phyloP scores from a whole-genome alignment of 2,888 invertebrate genomes.

The Elysia crispata region DNA sequence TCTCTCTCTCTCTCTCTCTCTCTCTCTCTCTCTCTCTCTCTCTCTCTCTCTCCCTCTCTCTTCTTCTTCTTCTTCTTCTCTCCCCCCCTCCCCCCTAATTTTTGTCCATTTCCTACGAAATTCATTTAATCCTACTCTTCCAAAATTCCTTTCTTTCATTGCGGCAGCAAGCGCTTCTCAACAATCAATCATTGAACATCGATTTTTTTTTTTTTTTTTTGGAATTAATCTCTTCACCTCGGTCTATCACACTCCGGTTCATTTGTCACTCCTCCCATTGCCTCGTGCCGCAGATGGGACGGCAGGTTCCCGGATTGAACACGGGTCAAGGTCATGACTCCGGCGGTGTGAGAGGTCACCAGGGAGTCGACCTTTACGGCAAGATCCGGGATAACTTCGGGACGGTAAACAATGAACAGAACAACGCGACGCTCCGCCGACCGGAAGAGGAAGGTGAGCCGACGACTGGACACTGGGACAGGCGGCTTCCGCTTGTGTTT shows the following conservation, averaged over 20 bases:
- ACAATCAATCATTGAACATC: neutral
- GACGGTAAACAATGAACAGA: neutral
- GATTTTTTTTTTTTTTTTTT: neutral
- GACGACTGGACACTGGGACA: no score
- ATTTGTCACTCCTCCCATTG: neutral
- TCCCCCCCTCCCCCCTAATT: no score
- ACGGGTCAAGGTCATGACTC: slow-evolving; percentile 5
- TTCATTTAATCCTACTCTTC: neutral
- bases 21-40: slow-evolving; percentile 22
- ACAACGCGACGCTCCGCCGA: no score
- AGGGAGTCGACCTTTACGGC: neutral
- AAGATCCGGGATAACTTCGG: neutral
- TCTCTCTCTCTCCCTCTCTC: neutral
- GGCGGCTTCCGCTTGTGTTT: no score
- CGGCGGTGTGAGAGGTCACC: neutral
- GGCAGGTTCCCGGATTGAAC: neutral
- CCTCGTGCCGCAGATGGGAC: neutral
- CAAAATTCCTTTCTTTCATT: neutral
- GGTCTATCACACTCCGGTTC: neutral
- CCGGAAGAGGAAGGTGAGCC: no score
- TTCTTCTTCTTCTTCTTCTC: neutral
- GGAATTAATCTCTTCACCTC: neutral
- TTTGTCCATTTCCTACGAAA: neutral
- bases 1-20: neutral
- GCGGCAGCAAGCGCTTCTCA: neutral